Conservation (phyloP, 2,113 vertebrate genomes). For the Oreamnos americanus region DNA sequence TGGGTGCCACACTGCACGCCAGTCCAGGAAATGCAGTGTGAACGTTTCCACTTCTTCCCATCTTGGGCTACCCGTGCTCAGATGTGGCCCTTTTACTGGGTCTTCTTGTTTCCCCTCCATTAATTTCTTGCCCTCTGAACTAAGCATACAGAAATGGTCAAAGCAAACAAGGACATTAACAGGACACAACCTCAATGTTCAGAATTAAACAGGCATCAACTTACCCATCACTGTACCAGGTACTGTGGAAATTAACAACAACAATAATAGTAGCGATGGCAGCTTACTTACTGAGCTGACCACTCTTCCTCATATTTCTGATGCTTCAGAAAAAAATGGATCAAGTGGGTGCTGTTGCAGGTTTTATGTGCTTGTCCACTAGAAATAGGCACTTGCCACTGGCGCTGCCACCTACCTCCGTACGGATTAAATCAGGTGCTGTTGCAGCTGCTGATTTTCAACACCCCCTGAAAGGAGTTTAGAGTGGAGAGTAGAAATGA, state of each 20-base stretch:
- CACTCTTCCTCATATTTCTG: not conserved
- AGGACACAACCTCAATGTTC: not conserved
- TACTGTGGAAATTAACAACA: not conserved
- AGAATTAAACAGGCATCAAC: not conserved
- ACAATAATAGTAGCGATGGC: not conserved
- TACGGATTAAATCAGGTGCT: not conserved
- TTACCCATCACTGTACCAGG: not conserved
- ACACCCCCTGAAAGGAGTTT: not conserved
- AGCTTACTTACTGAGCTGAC: not conserved
- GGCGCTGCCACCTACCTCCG: not conserved
- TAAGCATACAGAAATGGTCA: not conserved
- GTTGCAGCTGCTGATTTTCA: not conserved
- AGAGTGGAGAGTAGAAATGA: not conserved
- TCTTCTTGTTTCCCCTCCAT: not conserved
- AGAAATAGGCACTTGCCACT: not conserved
- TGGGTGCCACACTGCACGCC: not conserved
- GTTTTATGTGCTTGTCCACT: not conserved
- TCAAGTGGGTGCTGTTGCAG: not conserved
- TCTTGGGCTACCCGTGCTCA: accelerated
- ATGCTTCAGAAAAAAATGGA: not conserved
- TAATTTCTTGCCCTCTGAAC: not conserved
- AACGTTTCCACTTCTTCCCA: not conserved
- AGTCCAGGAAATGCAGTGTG: not conserved
- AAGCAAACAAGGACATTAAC: not conserved
- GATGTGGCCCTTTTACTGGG: not conserved